These are phyloP conservation scores for Henicopernis longicauda DNA, from an alignment of 2,113 vertebrate genomes.

Conservation along the genomic window DNA sequence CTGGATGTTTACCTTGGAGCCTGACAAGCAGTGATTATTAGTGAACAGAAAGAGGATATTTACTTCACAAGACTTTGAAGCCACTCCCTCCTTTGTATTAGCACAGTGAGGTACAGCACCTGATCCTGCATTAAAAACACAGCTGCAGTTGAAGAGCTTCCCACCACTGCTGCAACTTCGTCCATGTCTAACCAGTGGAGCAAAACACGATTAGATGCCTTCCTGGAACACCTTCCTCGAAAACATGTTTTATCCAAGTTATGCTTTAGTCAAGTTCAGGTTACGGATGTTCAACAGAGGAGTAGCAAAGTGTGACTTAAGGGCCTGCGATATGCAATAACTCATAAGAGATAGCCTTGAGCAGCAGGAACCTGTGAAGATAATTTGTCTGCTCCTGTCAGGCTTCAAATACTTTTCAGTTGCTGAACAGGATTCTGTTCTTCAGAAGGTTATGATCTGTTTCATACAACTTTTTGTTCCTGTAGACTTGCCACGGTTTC, in stretches of 20 bases:
- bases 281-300: not conserved
- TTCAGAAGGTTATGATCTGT: not conserved
- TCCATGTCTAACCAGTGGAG: not conserved
- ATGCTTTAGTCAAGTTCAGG: not conserved
- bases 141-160: not conserved
- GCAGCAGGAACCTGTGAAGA: not conserved
- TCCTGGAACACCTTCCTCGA: not conserved
- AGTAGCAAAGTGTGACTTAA: not conserved
- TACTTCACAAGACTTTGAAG: not conserved
- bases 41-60: not conserved
- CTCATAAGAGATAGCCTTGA: not conserved
- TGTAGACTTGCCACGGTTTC: not conserved
- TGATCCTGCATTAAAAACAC: not conserved
- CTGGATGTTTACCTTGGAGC: not conserved
- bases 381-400: not conserved
- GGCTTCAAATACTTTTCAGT: not conserved
- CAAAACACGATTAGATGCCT: not conserved
- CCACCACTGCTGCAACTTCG: not conserved
- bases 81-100: not conserved
- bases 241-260: not conserved
- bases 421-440: not conserved
- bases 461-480: not conserved
- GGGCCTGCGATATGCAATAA: not conserved
- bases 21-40: not conserved
- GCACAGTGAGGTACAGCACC: not conserved